Evolutionary conservation across 2,113 vertebrate species (phyloP).

Genomic region (Cynopterus brachyotis): DNA sequence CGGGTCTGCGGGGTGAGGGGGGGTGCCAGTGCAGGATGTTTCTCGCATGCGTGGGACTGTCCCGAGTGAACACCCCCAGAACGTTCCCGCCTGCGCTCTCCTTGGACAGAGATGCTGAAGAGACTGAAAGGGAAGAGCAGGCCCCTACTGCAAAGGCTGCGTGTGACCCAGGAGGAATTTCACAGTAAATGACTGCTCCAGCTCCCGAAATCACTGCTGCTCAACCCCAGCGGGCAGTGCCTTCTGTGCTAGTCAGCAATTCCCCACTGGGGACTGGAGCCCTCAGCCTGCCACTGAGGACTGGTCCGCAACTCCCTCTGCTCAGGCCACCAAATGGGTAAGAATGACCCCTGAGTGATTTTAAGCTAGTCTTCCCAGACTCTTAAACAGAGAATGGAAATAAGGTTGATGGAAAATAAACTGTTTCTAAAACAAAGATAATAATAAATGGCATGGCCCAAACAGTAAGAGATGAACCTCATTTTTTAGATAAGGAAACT

Average conservation of each 20-base stretch:
- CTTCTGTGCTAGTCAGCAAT: not conserved
- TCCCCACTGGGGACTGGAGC: not conserved
- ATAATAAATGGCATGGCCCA: not conserved
- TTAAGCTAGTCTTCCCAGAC: not conserved
- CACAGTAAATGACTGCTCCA: not conserved
- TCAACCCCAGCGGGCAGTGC: not conserved
- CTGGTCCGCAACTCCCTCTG: not conserved
- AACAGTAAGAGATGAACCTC: not conserved
- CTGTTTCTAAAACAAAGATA: not conserved
- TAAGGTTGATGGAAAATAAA: not conserved
- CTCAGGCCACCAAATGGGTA: not conserved
- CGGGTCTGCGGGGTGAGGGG: fast-evolving
- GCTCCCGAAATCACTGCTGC: not conserved
- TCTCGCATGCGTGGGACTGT: not conserved
- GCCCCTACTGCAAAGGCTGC: not conserved
- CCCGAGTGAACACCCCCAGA: not conserved
- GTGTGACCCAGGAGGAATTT: not conserved
- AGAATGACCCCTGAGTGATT: not conserved
- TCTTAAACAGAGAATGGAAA: not conserved
- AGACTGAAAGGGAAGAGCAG: not conserved
- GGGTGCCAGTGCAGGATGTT: not conserved
- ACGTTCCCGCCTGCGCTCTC: not conserved
- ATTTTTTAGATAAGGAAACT: not conserved
- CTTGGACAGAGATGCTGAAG: no score
- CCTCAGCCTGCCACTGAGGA: not conserved